These are phyloP conservation scores for Notodonta dromedarius DNA, from an alignment of 2,888 invertebrate genomes.

Conservation along the genomic window DNA sequence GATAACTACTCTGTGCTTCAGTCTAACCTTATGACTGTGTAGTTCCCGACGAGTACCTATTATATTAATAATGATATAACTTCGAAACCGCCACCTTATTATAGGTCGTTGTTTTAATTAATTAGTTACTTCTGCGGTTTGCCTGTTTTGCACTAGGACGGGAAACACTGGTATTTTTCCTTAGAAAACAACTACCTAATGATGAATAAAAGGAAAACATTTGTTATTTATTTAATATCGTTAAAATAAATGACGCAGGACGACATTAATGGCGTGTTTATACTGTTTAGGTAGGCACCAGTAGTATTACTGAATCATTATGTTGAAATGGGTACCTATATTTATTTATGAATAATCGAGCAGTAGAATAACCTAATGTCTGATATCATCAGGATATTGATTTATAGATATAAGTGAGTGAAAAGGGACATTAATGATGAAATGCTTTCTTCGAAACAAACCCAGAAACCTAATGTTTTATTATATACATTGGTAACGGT, in stretches of 20 bases:
- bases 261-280: background rate
- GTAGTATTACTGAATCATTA: constrained; percentile 9
- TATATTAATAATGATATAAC: constrained; percentile 23
- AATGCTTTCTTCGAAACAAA: too few relatives aligned
- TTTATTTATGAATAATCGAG: background rate
- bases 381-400: too few relatives aligned
- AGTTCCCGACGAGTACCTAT: constrained; percentile 2
- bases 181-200: constrained; percentile 30
- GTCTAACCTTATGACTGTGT: background rate
- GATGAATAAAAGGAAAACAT: constrained; percentile 48
- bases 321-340: background rate
- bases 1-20: constrained; percentile 17
- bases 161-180: constrained; percentile 46
- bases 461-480: too few relatives aligned
- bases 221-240: constrained; percentile 31
- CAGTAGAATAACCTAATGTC: too few relatives aligned
- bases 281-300: background rate
- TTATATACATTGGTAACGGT: too few relatives aligned
- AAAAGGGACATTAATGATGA: too few relatives aligned
- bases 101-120: constrained; percentile 22
- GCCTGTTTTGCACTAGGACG: constrained; percentile 60
- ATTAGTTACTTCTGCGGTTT: constrained; percentile 58
- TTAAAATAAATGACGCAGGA: constrained; percentile 38
- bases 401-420: too few relatives aligned
- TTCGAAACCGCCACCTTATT: constrained; percentile 14